Evolutionary conservation across 2,888 invertebrate species (phyloP), one percentile per base, ranked within the genome.

Genomic region (Andrena dorsata): DNA sequence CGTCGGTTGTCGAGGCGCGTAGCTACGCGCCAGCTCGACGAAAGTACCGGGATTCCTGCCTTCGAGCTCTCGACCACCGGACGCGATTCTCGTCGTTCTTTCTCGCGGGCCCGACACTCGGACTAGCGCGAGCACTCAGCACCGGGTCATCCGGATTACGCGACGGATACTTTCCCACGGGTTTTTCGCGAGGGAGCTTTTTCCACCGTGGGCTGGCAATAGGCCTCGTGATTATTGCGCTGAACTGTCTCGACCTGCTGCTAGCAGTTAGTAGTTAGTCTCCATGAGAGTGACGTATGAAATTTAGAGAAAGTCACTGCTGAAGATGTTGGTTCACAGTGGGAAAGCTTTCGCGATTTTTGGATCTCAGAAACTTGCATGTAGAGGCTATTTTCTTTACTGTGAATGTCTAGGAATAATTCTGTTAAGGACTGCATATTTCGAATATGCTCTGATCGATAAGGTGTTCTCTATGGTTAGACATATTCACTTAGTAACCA

Each of bases 151-250:
- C 87, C 81, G 83, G 81, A 85, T 86, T 80, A 82, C 87, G 56
- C 60, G 75, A 71, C 64, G 72, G 60, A 78, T 80, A 82, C 86
- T 90, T 91, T 91, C 90, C 90, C 91, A 91, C 91, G 90, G 88
- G 82, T 90, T 89, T 90, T 87, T 84, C 79, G 63, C 79, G 72
- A 53, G 2, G 51, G 26, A n/a, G 6, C 35, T 56, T 74, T 81
- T 74, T 74, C 76, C 77, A 41, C 58, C 28, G 61, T 49, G 6
- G 23, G 35, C 64, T 26, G 68, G 10, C 69, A 32, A 35, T 51
- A 32, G 49, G 20, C 2, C 16, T 28, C 28, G 26, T 7, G 23
- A 64, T 64, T 64, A 71, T 47, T 56, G 51, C 70, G 70, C 56
- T 7, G 23, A 13, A 10, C 53, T 72, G 72, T 65, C 65, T 41